Conservation (phyloP, 2,113 vertebrate species). For the Nicator chloris region DNA sequence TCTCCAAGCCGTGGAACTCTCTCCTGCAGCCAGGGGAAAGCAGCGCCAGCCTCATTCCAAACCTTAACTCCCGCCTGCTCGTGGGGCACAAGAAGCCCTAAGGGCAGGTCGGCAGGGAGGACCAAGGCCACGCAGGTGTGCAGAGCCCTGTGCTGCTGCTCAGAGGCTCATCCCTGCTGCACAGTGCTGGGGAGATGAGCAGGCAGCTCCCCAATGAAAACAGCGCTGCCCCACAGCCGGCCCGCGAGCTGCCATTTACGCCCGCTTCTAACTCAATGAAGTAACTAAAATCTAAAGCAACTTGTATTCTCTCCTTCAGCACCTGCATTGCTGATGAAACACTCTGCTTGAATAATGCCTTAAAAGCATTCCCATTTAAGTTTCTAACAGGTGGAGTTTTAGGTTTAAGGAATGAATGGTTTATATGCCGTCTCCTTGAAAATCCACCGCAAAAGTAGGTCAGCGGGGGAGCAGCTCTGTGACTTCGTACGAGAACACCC, state of each 20-base stretch:
- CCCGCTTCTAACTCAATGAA: neutral
- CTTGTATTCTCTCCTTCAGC: neutral
- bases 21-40: neutral
- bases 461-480: neutral
- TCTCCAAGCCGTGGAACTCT: neutral
- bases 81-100: neutral
- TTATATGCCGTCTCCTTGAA: neutral
- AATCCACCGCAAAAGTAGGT: slow-evolving; percentile 9
- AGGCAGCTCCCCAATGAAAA: neutral
- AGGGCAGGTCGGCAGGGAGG: fast-evolving
- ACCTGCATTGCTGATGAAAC: neutral
- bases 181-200: fast-evolving
- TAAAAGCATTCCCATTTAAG: neutral
- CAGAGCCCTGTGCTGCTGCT: neutral
- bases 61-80: neutral
- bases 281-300: neutral
- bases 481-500: neutral
- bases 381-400: slow-evolving; percentile 23
- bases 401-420: slow-evolving; percentile 30
- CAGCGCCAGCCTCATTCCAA: neutral
- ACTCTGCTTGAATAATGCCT: neutral
- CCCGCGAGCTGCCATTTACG: neutral
- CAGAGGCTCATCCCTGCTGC: fast-evolving
- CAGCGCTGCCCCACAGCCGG: neutral
- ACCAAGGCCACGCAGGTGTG: neutral